A percentile compares a stretch with the other conserved stretches of the same genome.
Conservation (phyloP, 2,113 vertebrate genomes). For the Dasyprocta punctata region DNA sequence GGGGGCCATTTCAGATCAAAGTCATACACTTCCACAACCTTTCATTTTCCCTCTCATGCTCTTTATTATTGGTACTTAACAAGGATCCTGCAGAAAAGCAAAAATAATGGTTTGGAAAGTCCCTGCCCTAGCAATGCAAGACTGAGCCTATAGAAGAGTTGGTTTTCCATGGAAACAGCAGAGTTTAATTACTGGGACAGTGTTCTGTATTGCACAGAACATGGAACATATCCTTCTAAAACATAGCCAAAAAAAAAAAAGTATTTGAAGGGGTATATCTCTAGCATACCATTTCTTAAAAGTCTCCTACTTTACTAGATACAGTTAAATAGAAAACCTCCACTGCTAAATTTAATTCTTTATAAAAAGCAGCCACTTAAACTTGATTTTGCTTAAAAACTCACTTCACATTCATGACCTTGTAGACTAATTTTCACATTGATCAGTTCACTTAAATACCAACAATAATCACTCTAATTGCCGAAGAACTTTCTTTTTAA, state of each 20-base stretch:
- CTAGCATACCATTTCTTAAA: not conserved
- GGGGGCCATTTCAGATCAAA: not conserved
- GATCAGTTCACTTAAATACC: not conserved
- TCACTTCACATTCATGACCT: not conserved
- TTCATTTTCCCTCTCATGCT: not conserved
- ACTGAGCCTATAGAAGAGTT: not conserved
- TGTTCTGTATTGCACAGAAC: not conserved
- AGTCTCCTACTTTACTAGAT: not conserved
- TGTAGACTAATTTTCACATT: not conserved
- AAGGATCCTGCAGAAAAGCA: not conserved
- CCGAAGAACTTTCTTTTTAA: not conserved
- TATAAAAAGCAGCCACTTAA: not conserved
- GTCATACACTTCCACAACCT: not conserved
- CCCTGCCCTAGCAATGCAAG: not conserved
- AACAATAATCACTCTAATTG: not conserved
- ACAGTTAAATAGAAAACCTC: not conserved
- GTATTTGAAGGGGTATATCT: not conserved
- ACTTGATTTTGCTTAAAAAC: constrained; percentile 21
- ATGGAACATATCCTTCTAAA: not conserved
- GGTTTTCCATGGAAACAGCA: not conserved
- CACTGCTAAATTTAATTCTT: not conserved
- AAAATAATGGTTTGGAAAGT: not conserved
- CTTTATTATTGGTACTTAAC: not conserved
- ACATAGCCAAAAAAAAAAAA: not conserved
- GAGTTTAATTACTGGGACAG: not conserved